phyloP scores from a whole-genome alignment of 2,797 vertebrate species.

The Megalops cyprinoides region DNA sequence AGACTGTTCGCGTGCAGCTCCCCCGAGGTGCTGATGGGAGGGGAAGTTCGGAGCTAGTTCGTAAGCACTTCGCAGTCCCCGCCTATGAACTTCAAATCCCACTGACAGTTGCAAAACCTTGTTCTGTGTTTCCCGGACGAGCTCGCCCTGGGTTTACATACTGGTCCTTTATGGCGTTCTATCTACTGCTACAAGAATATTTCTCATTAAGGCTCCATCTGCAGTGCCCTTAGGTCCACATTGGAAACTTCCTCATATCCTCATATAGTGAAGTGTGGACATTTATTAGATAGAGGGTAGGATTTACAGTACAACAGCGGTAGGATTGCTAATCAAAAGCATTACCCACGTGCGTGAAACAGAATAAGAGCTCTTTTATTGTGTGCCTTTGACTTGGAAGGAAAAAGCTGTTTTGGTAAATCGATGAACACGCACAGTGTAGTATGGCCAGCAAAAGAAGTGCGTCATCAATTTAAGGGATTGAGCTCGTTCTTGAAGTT shows the following conservation, averaged over 20 bases:
- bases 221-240: conserved; percentile 4
- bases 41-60: not conserved
- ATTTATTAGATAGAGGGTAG: conserved; percentile 20
- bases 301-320: conserved; percentile 10
- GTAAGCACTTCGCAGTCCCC: not conserved
- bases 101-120: not conserved
- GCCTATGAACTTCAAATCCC: not conserved
- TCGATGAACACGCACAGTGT: conserved; percentile 63
- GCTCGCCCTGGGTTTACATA: not conserved
- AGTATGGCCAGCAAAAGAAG: conserved; percentile 64
- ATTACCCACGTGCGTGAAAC: conserved; percentile 25
- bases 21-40: not conserved
- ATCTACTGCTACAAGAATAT: conserved; percentile 8
- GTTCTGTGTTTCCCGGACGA: not conserved
- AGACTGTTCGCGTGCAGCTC: not conserved
- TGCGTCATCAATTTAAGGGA: conserved; percentile 80
- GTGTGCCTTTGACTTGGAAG: conserved; percentile 44
- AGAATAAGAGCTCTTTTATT: conserved; percentile 46
- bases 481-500: conserved; percentile 62
- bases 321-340: conserved; percentile 33
- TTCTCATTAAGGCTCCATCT: not conserved
- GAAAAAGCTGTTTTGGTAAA: conserved; percentile 63
- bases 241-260: conserved; percentile 17
- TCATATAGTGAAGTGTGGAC: not conserved
- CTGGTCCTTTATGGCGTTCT: not conserved